Conservation (phyloP, 2,888 invertebrate genomes). For the Acronicta psi region DNA sequence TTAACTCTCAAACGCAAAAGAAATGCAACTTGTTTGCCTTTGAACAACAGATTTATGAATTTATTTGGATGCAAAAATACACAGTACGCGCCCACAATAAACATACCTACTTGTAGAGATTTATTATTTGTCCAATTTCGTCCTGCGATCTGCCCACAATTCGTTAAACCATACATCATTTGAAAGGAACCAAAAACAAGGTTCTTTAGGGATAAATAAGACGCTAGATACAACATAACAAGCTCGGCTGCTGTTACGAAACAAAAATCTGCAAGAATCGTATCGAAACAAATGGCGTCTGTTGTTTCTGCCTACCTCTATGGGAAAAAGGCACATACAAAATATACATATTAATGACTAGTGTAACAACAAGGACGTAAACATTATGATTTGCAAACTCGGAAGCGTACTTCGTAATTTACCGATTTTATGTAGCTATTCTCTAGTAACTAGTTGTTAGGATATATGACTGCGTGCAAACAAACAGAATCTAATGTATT, state of each 20-base stretch:
- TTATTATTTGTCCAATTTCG: conserved; percentile 65
- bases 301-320: no score
- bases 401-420: conserved; percentile 61
- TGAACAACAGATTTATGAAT: conserved; percentile 57
- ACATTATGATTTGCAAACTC: conserved; percentile 71
- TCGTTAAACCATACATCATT: conserved; percentile 55
- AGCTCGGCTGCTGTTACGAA: conserved; percentile 44
- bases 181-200: conserved; percentile 52
- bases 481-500: conserved; percentile 47
- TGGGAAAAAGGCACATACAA: no score
- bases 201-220: conserved; percentile 47
- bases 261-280: no score
- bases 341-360: conserved; percentile 53
- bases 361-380: conserved; percentile 65
- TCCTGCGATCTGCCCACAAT: conserved; percentile 60
- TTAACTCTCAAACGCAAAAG: conserved; percentile 36
- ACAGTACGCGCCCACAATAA: conserved; percentile 43
- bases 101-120: conserved; percentile 53
- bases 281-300: no score
- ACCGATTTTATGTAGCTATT: conserved; percentile 38
- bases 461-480: conserved; percentile 44
- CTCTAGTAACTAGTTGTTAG: conserved; percentile 20
- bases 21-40: conserved; percentile 38
- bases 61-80: conserved; percentile 57
- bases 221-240: conserved; percentile 36